Conservation (phyloP, 1,140 invertebrate genomes). For the Bombus haemorrhoidalis region DNA sequence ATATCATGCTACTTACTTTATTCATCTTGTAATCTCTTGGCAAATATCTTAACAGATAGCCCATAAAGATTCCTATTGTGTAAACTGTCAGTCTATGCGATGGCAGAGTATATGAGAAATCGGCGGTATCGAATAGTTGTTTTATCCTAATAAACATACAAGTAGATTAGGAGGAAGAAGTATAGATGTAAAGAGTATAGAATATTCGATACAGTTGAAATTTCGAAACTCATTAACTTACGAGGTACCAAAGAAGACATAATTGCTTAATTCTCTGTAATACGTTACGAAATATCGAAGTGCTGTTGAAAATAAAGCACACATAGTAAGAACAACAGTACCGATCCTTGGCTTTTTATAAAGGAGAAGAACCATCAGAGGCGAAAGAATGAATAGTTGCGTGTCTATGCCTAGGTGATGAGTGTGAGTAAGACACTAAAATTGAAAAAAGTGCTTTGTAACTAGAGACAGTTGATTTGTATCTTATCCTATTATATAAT, state of each 20-base stretch:
- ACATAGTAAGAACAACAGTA: conserved; percentile 78
- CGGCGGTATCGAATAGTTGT: conserved; percentile 86
- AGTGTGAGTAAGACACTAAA: conserved; percentile 88
- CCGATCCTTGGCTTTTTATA: conserved; percentile 86
- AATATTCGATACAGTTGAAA: too few relatives aligned
- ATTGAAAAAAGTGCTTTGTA: conserved; percentile 22
- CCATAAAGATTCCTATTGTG: conserved; percentile 86
- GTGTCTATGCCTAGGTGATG: conserved; percentile 93
- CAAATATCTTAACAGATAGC: conserved; percentile 84
- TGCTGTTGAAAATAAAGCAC: conserved; percentile 85
- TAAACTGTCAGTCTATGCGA: conserved; percentile 88
- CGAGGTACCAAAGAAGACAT: conserved; percentile 89
- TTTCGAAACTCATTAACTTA: conserved; percentile 82
- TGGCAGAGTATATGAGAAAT: conserved; percentile 87
- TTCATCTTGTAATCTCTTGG: conserved; percentile 80
- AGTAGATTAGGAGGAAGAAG: neutral
- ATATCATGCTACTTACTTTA: conserved; percentile 66
- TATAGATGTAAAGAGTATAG: neutral
- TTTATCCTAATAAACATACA: conserved; percentile 82
- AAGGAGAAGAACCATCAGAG: conserved; percentile 86
- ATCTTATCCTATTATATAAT: neutral
- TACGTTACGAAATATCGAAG: conserved; percentile 87
- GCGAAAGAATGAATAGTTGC: conserved; percentile 89
- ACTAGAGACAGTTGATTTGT: neutral
- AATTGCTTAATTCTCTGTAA: conserved; percentile 86